Percentiles rank a stretch among this genome's conserved stretches.
Evolutionary conservation across 1,140 invertebrate genomes (phyloP).

Genomic region (Mactra quadrangularis): DNA sequence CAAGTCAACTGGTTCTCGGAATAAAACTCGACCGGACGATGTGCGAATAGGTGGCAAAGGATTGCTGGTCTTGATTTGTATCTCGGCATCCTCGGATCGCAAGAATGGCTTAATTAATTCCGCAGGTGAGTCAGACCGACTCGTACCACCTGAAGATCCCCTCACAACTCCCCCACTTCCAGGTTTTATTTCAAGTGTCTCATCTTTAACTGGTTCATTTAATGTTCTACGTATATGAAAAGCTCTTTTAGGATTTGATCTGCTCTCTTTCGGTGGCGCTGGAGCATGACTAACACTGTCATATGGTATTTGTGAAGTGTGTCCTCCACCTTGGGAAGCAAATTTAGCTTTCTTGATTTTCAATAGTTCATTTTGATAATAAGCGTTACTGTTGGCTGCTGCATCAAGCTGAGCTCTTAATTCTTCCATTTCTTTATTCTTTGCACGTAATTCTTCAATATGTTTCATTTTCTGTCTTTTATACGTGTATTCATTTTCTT

Average conservation of each 20-base stretch:
- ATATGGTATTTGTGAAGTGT: not conserved
- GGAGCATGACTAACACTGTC: constrained; percentile 31
- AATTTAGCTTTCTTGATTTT: constrained; percentile 69
- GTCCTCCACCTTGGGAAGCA: not conserved
- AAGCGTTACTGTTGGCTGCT: constrained; percentile 75
- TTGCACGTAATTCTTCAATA: constrained; percentile 64
- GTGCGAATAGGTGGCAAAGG: constrained; percentile 72
- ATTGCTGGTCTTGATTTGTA: constrained; percentile 63
- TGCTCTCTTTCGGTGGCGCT: constrained; percentile 58
- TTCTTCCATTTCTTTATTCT: constrained; percentile 65
- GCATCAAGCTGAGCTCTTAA: constrained; percentile 74
- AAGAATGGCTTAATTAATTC: constrained; percentile 70
- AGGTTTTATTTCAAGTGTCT: constrained; percentile 13
- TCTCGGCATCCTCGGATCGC: constrained; percentile 45
- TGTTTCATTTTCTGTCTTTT: constrained; percentile 67
- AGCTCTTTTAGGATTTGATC: constrained; percentile 59
- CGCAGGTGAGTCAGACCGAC: constrained; percentile 70
- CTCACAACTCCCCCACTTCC: constrained; percentile 16
- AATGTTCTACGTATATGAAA: constrained; percentile 61
- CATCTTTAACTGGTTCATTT: not conserved
- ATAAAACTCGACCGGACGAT: constrained; percentile 31
- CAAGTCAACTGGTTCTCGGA: constrained; percentile 39
- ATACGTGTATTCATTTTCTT: constrained; percentile 64
- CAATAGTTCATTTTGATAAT: constrained; percentile 77
- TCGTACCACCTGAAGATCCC: constrained; percentile 59